Evolutionary conservation across 2,113 vertebrate species (phyloP).

Genomic region (Chitala chitala): DNA sequence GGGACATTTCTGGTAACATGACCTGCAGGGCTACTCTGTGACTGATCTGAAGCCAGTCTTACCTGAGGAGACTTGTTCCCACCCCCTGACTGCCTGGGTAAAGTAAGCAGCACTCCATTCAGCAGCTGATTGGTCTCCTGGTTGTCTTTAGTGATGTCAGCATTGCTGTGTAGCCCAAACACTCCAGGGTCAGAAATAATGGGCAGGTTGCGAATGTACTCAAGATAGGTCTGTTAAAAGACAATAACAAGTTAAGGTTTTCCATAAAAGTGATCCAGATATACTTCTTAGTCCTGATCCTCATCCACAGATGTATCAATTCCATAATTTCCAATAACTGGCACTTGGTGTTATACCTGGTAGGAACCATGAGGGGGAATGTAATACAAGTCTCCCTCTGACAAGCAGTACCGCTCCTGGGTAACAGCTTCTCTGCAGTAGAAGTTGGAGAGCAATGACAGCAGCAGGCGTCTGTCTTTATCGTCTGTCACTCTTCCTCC

Average conservation of each 20-base stretch:
- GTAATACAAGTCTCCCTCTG: conserved; percentile 69
- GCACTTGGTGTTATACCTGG: conserved; percentile 61
- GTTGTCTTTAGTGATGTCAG: conserved; percentile 89
- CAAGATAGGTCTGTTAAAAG: conserved; percentile 68
- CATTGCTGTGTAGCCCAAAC: conserved; percentile 87
- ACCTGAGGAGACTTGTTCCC: conserved; percentile 84
- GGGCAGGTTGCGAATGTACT: conserved; percentile 75
- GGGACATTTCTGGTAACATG: not conserved
- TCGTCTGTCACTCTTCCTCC: conserved; percentile 91
- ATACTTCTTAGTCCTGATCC: not conserved
- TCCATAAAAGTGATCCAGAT: too few species aligned
- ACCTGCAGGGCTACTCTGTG: not conserved
- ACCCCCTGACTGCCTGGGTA: conserved; percentile 76
- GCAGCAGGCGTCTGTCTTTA: conserved; percentile 84
- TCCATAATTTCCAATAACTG: not conserved
- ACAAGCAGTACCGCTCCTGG: conserved; percentile 66
- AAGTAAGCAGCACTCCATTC: conserved; percentile 76
- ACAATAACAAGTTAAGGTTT: not conserved
- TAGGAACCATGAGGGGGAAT: conserved; percentile 73
- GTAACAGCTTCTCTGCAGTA: conserved; percentile 72
- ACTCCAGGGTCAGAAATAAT: conserved; percentile 77
- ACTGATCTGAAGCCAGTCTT: conserved; percentile 26
- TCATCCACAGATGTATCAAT: not conserved
- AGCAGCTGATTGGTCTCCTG: conserved; percentile 90
- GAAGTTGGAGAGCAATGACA: conserved; percentile 81